Evolutionary conservation across 2,797 vertebrate species (phyloP).

Genomic region (Champsocephalus esox): DNA sequence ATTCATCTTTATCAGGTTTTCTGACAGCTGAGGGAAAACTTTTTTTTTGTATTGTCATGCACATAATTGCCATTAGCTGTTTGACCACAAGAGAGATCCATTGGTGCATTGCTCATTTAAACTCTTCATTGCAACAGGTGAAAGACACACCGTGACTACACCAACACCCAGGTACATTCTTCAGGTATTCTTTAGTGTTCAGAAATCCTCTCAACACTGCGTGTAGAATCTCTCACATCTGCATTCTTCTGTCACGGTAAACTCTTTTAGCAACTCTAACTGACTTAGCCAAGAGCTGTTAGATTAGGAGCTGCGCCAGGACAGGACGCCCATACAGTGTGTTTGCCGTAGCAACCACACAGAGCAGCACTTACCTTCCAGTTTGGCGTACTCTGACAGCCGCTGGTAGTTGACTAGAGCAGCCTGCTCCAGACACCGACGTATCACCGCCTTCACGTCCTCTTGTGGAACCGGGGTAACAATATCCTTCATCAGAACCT

Average conservation of each 20-base stretch:
- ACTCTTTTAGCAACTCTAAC: background rate
- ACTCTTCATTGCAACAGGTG: background rate
- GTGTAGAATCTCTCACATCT: conserved; percentile 6
- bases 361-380: conserved; percentile 91
- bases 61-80: background rate
- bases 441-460: conserved; percentile 96
- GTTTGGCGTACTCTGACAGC: conserved; percentile 98
- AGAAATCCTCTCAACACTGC: background rate
- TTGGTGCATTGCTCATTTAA: background rate
- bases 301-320: background rate
- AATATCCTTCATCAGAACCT: conserved; percentile 99
- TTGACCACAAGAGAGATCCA: background rate
- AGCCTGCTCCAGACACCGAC: conserved; percentile 97
- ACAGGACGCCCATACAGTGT: background rate
- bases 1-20: background rate
- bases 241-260: background rate
- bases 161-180: background rate
- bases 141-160: background rate
- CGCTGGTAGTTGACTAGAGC: conserved; percentile 98
- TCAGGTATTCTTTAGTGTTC: background rate
- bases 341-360: background rate
- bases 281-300: background rate
- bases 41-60: background rate
- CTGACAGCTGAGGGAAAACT: background rate
- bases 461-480: conserved; percentile 96